A percentile compares a stretch with the other conserved stretches of the same genome.
Conservation (phyloP, 2,888 invertebrate species). For the Eilema griseolum region DNA sequence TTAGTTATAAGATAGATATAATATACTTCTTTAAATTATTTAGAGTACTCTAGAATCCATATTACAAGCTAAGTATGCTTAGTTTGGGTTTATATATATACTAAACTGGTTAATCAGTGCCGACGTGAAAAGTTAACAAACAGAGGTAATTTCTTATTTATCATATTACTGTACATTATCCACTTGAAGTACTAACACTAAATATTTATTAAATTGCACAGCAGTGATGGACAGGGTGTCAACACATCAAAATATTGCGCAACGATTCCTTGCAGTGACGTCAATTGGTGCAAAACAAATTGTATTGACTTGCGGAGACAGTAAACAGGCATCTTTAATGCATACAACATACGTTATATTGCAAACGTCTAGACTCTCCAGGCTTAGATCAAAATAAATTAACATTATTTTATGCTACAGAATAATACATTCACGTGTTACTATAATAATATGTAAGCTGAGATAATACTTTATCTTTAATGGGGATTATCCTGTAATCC, state of each 20-base stretch:
- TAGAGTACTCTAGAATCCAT: too few relatives aligned
- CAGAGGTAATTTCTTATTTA: too few relatives aligned
- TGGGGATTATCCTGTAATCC: too few relatives aligned
- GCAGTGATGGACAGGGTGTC: conserved; percentile 25
- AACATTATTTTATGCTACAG: neutral
- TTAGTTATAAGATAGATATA: too few relatives aligned
- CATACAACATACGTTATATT: neutral
- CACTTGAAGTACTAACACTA: neutral
- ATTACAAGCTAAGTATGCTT: too few relatives aligned
- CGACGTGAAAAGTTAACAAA: too few relatives aligned
- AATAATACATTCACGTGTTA: neutral
- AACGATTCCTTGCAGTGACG: conserved; percentile 18
- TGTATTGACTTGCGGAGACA: conserved; percentile 1
- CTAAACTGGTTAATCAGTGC: too few relatives aligned
- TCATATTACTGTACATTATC: too few relatives aligned
- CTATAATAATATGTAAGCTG: neutral
- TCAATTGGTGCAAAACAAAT: conserved; percentile 27
- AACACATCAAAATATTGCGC: conserved; percentile 20
- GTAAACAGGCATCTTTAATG: neutral
- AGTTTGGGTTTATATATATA: too few relatives aligned
- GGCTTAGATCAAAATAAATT: conserved; percentile 11
- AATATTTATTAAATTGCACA: conserved; percentile 26
- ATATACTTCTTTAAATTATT: too few relatives aligned
- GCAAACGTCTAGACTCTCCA: neutral
- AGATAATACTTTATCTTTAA: too few relatives aligned